Conservation (phyloP, 92 coral and sea anemone genomes). For the Siderastrea siderea region DNA sequence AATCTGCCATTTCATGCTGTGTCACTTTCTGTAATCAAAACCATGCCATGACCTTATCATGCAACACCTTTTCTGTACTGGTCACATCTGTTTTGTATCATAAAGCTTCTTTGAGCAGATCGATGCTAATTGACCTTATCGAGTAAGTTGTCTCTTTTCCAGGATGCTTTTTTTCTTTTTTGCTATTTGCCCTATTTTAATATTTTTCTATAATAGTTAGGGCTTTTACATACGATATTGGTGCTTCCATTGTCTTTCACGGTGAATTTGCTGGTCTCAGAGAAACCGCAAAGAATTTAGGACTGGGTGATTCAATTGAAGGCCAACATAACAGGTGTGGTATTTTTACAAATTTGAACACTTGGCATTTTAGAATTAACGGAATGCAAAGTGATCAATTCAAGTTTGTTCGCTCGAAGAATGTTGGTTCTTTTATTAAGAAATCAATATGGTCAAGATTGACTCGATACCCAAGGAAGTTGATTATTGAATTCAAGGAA, state of each 20-base stretch:
- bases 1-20: too few species aligned
- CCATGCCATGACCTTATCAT: too few species aligned
- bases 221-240: neutral
- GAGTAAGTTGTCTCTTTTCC: neutral
- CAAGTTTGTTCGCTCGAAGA: neutral
- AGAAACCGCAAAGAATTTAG: conserved; percentile 68
- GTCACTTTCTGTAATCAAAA: too few species aligned
- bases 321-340: conserved; percentile 67
- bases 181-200: neutral
- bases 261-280: conserved; percentile 72
- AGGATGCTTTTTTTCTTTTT: neutral
- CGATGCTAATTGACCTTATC: neutral
- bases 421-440: too few species aligned
- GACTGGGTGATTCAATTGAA: conserved; percentile 63
- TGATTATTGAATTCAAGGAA: too few species aligned
- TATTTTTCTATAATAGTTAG: neutral
- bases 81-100: too few species aligned
- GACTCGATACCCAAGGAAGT: too few species aligned
- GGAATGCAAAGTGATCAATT: neutral
- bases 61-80: too few species aligned
- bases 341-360: neutral
- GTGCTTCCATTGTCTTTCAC: conserved; percentile 24
- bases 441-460: too few species aligned
- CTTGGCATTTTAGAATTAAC: neutral
- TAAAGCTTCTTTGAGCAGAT: too few species aligned